Evolutionary conservation across 2,888 invertebrate genomes (phyloP).

Genomic region (Andrena chrysosceles): DNA sequence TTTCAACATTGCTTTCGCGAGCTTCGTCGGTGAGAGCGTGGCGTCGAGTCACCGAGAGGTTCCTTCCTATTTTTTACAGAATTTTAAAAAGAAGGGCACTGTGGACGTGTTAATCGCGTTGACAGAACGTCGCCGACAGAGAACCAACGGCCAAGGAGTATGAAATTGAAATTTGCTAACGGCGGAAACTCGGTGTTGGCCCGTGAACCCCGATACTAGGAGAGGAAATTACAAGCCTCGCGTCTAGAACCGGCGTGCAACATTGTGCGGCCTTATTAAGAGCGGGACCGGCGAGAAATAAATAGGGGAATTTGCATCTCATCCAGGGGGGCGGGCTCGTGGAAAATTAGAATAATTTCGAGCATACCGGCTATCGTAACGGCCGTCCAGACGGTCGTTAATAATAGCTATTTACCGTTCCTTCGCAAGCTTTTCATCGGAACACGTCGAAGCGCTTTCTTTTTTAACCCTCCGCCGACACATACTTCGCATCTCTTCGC

Average conservation of each 20-base stretch:
- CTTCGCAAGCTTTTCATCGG: conserved; percentile 18
- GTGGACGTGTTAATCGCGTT: conserved; percentile 33
- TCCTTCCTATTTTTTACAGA: background rate
- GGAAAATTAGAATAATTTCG: conserved; percentile 56
- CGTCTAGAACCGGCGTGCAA: conserved; percentile 6
- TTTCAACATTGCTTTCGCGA: too few species aligned
- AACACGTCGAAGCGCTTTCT: background rate
- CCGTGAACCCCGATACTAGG: conserved; percentile 8
- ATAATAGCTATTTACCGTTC: conserved; percentile 50
- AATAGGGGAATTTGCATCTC: conserved; percentile 58
- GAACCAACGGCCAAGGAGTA: background rate
- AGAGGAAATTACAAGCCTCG: conserved; percentile 41
- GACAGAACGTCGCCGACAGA: background rate
- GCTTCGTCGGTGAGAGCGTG: too few species aligned
- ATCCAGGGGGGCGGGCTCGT: conserved; percentile 29
- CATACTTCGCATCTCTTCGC: conserved; percentile 4
- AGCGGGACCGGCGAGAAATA: conserved; percentile 42
- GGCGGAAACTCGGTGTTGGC: background rate
- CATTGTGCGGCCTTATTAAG: conserved; percentile 37
- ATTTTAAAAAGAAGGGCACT: background rate
- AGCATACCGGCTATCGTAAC: conserved; percentile 45
- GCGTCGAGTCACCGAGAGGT: too few species aligned
- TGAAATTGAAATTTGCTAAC: conserved; percentile 43
- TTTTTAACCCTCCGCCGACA: conserved; percentile 15
- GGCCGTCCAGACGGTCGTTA: conserved; percentile 34